Evolutionary conservation across 2,888 invertebrate species (phyloP), one percentile per base, ranked within the genome.

Genomic region (Heterodera filipjevi): DNA sequence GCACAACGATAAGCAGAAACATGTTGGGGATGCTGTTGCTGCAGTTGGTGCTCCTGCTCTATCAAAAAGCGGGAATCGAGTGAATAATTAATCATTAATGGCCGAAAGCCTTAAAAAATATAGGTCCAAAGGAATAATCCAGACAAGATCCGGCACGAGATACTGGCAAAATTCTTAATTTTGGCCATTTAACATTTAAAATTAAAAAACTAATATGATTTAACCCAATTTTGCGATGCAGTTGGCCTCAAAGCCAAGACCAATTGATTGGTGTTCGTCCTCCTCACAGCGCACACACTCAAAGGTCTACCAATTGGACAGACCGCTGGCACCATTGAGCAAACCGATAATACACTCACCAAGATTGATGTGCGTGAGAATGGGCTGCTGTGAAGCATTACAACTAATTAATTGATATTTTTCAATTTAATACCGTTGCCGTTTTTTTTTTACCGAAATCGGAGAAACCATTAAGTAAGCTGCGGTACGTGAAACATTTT

Each of bases 321-420:
- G 68, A 14, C 68, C 68, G 35, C 22, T 68, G 33, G 68, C 68
- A 16, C 68, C 68, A 35, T 32, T 68, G 22, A 33, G 68, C 22
- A 33, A 19, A 3, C 30, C 30, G 6, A 19, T 68, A 35, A 68
- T 68, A 8, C 68, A 68, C 19, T 68, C 68, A 14, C 68, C 68
- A 22, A 33, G 68, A 1, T 19, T 68, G 33, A 68, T 68, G 68
- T 68, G 68, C 32, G 68, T 32, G 14, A 68, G 2, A 3, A 68
- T 14, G 1, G n/a, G 6, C 8, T 68, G 68, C 33, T 8, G 68
- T 68, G 59, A 27, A 8, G 53, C 5, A 19, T 66, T n/a, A 14
- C 3, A 19, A 66, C n/a, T 32, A 32, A 68, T 35, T 10, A 1
- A 68, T 35, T 3, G 19, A 49, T 19, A 5, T 49, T 3, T 1